Base-by-base conservation (phyloP, 2,113 vertebrate genomes). In the Hassar affinis region DNA sequence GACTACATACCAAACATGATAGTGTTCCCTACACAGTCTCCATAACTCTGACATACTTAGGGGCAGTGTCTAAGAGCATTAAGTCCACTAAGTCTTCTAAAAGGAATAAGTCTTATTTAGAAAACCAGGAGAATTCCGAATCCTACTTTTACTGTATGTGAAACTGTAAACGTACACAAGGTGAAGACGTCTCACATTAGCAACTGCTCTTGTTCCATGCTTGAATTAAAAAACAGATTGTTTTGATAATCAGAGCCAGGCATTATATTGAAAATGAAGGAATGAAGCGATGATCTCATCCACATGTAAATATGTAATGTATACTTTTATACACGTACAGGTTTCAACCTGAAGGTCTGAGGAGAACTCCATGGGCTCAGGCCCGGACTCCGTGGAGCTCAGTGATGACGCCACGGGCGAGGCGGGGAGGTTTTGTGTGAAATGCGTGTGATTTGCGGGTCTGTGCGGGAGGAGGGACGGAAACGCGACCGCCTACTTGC, bases 381-480 rank as follows among this genome's bases (percentile, higher is more conserved):
- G n/a, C 45, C 12, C 61, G 64, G 27, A 27, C 33, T 84, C 12
- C 9, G n/a, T 20, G 66, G 86, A 86, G 89, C 88, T 56, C 62
- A 88, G 88, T 88, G 75, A 66, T 95, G 94, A 94, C 93, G 92
- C 91, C 10, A 17, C 22, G 33, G 15, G 62, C 49, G 84, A 88
- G 88, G 84, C 88, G 87, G 87, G 87, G 82, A 90, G 25, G 25
- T 79, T 90, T 92, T 92, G 88, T 72, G 81, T 91, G 91, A 42
- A 93, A 90, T 92, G 91, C 86, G 87, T 90, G 90, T 93, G 93
- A 94, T 94, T 94, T 94, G 93, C 87, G 78, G 91, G 86, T 86
- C 59, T 84, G 68, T 51, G 30, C 78, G 86, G 89, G 89, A 90
- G 91, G 90, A 76, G 69, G 88, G 89, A 82, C 88, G 88, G 88